phyloP scores from a whole-genome alignment of 2,113 vertebrate genomes.

The Sus scrofa region T2T-Sscrofa CM000826.6:43249001-43249500 shows the following conservation, averaged over 20 bases:
- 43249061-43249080: neutral
- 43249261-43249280: too few species aligned
- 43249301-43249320: neutral
- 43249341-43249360: neutral
- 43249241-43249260: neutral
- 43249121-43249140: fast-evolving
- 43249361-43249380: neutral
- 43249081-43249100: neutral
- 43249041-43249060: fast-evolving
- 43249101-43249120: too few species aligned
- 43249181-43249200: neutral
- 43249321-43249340: fast-evolving
- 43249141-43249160: neutral
- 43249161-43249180: fast-evolving
- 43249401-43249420: neutral
- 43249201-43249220: neutral
- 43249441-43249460: neutral
- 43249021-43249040: neutral
- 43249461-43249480: neutral
- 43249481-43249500: too few species aligned
- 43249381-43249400: neutral
- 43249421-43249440: neutral
- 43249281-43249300: neutral
- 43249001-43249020: neutral
- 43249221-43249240: fast-evolving